These are phyloP conservation scores for Odontamblyopus rebecca DNA, from an alignment of 2,797 vertebrate species.

Conservation along the genomic window DNA sequence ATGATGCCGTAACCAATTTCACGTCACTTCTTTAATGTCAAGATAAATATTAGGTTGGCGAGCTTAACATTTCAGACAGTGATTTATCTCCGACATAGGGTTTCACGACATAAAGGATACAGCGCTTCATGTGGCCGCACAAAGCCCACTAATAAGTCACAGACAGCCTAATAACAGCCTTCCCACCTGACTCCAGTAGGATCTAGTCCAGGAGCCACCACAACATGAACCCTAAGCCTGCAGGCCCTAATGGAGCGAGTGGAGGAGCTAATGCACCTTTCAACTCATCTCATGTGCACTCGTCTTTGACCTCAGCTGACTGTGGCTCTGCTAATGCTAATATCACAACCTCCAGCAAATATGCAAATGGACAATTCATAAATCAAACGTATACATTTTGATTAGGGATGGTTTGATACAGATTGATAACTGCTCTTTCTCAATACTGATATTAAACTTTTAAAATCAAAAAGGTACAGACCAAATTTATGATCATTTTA, in stretches of 20 bases:
- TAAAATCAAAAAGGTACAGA: no score
- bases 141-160: slow-evolving; percentile 60
- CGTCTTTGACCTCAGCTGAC: slow-evolving; percentile 23
- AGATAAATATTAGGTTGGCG: background rate
- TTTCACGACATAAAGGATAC: slow-evolving; percentile 11
- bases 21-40: slow-evolving; percentile 9
- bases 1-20: slow-evolving; percentile 2
- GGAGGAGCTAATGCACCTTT: slow-evolving; percentile 22
- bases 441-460: no score
- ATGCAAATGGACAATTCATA: background rate
- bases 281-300: slow-evolving; percentile 1
- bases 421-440: no score
- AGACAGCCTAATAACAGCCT: slow-evolving; percentile 61
- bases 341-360: slow-evolving; percentile 1
- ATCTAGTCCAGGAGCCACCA: slow-evolving; percentile 50
- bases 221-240: slow-evolving; percentile 38
- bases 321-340: slow-evolving; percentile 15
- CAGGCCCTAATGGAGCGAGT: slow-evolving; percentile 28
- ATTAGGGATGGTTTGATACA: no score
- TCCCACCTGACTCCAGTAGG: slow-evolving; percentile 58
- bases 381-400: no score
- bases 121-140: slow-evolving; percentile 42
- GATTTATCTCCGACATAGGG: slow-evolving; percentile 18
- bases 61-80: slow-evolving; percentile 6
- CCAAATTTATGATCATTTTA: no score